Base-by-base conservation (phyloP, 92 coral and sea anemone genomes). In the Micromussa lordhowensis region DNA sequence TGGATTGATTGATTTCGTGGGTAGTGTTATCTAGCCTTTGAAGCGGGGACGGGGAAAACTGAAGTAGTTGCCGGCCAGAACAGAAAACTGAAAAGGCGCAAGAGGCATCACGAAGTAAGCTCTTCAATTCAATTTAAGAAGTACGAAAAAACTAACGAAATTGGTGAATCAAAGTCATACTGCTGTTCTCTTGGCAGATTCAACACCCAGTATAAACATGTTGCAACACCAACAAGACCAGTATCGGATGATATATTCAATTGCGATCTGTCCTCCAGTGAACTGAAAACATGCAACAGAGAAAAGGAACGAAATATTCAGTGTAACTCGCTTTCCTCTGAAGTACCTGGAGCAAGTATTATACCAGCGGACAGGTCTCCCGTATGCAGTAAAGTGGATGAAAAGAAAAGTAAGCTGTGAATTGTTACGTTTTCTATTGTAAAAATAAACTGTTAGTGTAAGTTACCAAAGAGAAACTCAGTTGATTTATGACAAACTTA, bases 191-290 rank as follows among this genome's bases (percentile, higher is more conserved):
- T 54, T 57, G 12, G 48, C 85, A 91, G 93, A 51, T 91, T 80
- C 86, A 88, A 91, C 78, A 69, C 84, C 4, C 75, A n/a, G 44
- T 91, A 91, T 70, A 79, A 75, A 61, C 66, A 77, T 29, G 35
- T 18, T 40, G 91, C 93, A 83, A 78, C 59, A 68, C 82, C 85
- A 24, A 82, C 93, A 12, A 68, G 70, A 49, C 85, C 81, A 30
- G 91, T 85, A 10, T 87, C 91, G n/a, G 70, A 64, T 29, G 78
- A 82, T 61, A 24, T 21, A 21, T 89, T 91, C 28, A 77, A 87
- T 49, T 58, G 68, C 13, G 2, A 14, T 57, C 36, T 21, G 55
- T 68, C 83, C 58, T 21, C 80, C 31, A 26, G 24, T 58, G 71
- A 87, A 68, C 35, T n/a, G 71, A 70, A 68, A 18, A 18, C 57